phyloP scores from a whole-genome alignment of 1,140 invertebrate genomes.

The Trichoplusia ni region DNA sequence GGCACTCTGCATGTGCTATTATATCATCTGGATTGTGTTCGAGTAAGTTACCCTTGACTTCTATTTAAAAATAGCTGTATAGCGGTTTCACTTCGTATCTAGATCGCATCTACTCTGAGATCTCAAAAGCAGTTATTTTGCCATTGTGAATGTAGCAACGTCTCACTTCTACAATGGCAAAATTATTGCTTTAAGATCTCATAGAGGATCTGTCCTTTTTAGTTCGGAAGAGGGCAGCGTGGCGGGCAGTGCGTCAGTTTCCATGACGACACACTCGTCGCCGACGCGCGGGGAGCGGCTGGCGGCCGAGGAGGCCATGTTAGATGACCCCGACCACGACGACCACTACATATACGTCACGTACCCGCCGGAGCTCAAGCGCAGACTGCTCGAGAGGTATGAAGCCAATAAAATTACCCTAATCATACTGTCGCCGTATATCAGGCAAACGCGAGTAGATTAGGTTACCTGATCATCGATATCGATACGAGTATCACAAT shows the following conservation, averaged over 20 bases:
- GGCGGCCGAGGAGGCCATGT: constrained; percentile 69
- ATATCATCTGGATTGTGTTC: constrained; percentile 94
- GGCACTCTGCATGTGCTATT: constrained; percentile 93
- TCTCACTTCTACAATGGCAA: too few relatives aligned
- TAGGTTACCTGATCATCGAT: too few relatives aligned
- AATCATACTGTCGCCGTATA: constrained; percentile 63
- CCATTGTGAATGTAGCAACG: too few relatives aligned
- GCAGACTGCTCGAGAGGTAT: constrained; percentile 90
- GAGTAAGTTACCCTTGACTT: constrained; percentile 89
- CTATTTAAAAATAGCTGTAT: too few relatives aligned
- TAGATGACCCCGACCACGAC: constrained; percentile 79
- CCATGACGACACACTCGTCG: constrained; percentile 84
- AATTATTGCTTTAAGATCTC: too few relatives aligned
- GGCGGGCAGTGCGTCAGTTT: constrained; percentile 83
- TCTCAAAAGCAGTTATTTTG: too few relatives aligned
- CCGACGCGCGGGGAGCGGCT: constrained; percentile 79
- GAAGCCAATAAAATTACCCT: constrained; percentile 69
- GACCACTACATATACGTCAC: constrained; percentile 93
- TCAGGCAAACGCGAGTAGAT: constrained; percentile 65
- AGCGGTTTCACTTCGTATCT: too few relatives aligned
- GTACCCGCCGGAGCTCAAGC: constrained; percentile 91
- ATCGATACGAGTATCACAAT: too few relatives aligned
- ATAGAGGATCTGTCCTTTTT: background rate
- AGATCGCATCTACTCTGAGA: too few relatives aligned
- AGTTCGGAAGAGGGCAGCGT: constrained; percentile 85